Percentiles rank a stretch among this genome's conserved stretches.
phyloP scores from a whole-genome alignment of 2,797 vertebrate species.

The Epinephelus awoara region DNA sequence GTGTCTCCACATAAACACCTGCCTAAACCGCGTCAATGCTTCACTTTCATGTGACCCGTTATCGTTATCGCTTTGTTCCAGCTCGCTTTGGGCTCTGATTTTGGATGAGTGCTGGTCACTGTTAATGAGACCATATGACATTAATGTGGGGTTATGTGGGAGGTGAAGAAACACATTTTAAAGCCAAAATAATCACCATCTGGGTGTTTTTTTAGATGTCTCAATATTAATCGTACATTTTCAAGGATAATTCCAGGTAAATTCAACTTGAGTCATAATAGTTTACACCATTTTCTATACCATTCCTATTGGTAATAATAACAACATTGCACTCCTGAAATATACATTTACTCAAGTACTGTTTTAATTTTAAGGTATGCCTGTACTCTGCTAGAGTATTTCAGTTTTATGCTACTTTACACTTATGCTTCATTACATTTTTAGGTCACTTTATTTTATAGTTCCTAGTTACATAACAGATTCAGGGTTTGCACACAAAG shows the following conservation, averaged over 20 bases:
- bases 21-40: slow-evolving; percentile 49
- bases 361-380: background rate
- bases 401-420: background rate
- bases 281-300: background rate
- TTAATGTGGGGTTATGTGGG: slow-evolving; percentile 4
- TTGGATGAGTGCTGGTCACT: slow-evolving; percentile 10
- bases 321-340: background rate
- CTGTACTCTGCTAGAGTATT: background rate
- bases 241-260: slow-evolving; percentile 4
- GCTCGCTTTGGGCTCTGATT: slow-evolving; percentile 38
- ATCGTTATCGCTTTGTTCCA: slow-evolving; percentile 50
- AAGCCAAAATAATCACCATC: slow-evolving; percentile 8
- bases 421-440: background rate
- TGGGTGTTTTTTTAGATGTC: background rate
- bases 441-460: no score
- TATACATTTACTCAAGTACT: background rate
- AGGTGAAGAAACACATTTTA: slow-evolving; percentile 5
- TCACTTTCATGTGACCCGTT: slow-evolving; percentile 48
- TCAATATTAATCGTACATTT: background rate
- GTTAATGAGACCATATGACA: slow-evolving; percentile 24
- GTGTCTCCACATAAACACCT: slow-evolving; percentile 70
- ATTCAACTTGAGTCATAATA: background rate
- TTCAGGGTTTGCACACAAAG: no score
- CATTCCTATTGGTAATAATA: background rate
- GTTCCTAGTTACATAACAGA: no score